Percentiles rank a stretch among this genome's conserved stretches.
phyloP scores from a whole-genome alignment of 2,797 vertebrate genomes.

The Acropternis orthonyx region DNA sequence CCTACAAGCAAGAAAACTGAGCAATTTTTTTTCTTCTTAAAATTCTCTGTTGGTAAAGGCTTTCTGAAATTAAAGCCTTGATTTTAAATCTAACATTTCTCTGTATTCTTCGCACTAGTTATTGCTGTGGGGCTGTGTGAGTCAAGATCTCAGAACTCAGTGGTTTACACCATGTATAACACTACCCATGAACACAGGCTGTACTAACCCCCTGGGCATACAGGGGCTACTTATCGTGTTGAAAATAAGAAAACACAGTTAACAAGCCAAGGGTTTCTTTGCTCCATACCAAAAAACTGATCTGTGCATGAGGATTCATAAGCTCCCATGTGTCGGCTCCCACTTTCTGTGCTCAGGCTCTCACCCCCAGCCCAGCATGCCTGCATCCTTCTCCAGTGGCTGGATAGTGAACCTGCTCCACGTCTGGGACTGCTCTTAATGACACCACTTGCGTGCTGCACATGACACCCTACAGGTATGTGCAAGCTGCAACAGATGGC shows the following conservation, averaged over 20 bases:
- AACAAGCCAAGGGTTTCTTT: not conserved
- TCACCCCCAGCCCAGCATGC: rapidly evolving
- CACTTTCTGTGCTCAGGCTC: not conserved
- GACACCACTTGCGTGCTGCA: not conserved
- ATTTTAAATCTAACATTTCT: not conserved
- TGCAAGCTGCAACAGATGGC: not conserved
- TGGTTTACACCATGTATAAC: not conserved
- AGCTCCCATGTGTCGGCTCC: not conserved
- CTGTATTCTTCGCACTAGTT: not conserved
- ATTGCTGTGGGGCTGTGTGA: not conserved
- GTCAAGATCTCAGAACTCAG: not conserved
- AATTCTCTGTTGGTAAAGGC: not conserved
- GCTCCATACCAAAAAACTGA: not conserved
- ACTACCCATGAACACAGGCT: not conserved
- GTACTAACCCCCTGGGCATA: not conserved
- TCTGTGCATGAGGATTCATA: rapidly evolving
- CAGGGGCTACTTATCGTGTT: not conserved
- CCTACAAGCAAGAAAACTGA: not conserved
- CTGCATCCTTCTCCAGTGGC: not conserved
- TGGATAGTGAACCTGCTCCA: not conserved
- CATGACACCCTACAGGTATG: not conserved
- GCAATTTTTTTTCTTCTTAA: not conserved
- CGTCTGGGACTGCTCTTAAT: rapidly evolving
- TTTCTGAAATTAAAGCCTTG: not conserved
- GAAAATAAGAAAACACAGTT: not conserved